These are phyloP conservation scores for Lagopus leucura DNA, from an alignment of 2,113 vertebrate species.

Conservation along the genomic window DNA sequence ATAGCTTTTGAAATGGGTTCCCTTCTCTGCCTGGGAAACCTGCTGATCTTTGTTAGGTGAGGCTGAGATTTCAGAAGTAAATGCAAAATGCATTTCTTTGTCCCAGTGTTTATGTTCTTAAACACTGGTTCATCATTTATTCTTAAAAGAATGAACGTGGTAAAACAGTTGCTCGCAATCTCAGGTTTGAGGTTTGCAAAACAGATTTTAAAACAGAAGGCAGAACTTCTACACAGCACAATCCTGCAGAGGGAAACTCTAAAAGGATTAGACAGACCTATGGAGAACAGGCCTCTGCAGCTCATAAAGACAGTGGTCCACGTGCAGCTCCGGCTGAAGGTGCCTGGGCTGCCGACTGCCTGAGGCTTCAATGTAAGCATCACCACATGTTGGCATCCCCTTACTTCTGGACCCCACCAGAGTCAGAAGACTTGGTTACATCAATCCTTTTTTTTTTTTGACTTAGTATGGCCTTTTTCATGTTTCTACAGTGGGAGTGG, in stretches of 20 bases:
- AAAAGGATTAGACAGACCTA: background rate
- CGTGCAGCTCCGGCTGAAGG: background rate
- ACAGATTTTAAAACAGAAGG: background rate
- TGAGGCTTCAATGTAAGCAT: background rate
- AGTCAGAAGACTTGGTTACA: background rate
- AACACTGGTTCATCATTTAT: background rate
- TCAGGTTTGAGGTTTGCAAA: background rate
- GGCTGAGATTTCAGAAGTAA: background rate
- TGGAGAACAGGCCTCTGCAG: background rate
- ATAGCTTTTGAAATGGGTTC: background rate
- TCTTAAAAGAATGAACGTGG: background rate
- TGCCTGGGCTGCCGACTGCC: background rate
- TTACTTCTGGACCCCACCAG: constrained; percentile 18
- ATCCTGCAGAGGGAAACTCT: background rate
- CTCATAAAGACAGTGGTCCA: background rate
- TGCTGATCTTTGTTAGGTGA: background rate
- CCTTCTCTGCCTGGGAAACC: background rate
- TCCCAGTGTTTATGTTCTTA: background rate
- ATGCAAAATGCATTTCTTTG: background rate
- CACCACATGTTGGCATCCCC: background rate
- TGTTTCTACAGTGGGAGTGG: background rate
- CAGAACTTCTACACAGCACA: background rate
- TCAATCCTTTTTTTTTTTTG: background rate
- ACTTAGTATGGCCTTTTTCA: background rate
- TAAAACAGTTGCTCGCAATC: background rate